Percentiles rank a stretch among this genome's conserved stretches.
Evolutionary conservation across 2,888 invertebrate genomes (phyloP).

Genomic region (Agrilus biguttatus): DNA sequence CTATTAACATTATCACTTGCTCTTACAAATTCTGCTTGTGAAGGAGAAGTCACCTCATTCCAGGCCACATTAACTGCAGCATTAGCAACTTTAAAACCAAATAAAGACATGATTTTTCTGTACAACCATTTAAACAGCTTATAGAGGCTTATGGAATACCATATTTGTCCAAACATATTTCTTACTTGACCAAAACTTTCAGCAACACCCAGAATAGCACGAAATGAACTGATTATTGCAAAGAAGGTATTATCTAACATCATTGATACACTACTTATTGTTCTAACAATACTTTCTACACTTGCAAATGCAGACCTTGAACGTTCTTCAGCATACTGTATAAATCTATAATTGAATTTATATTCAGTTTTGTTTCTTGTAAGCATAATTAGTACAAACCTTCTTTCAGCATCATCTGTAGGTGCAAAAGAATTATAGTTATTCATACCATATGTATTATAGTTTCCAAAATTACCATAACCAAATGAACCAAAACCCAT

Average conservation of each 20-base stretch:
- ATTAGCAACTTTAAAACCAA: conserved; percentile 41
- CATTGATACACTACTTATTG: conserved; percentile 86
- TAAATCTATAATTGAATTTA: conserved; percentile 40
- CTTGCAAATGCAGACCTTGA: conserved; percentile 89
- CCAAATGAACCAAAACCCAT: conserved; percentile 9
- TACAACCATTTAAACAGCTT: conserved; percentile 69
- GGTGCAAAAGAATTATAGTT: conserved; percentile 15
- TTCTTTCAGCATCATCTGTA: conserved; percentile 45
- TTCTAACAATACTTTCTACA: conserved; percentile 76
- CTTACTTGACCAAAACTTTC: conserved; percentile 83
- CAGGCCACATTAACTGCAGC: conserved; percentile 26
- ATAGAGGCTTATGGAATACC: conserved; percentile 76
- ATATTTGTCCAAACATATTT: conserved; percentile 70
- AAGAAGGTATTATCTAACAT: conserved; percentile 96
- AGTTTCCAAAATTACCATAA: conserved; percentile 19
- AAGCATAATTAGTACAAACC: conserved; percentile 26
- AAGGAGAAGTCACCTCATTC: conserved; percentile 32
- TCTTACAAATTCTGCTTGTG: conserved; percentile 19
- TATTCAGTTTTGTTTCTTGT: too few relatives aligned
- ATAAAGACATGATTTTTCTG: conserved; percentile 51
- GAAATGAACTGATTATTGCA: conserved; percentile 88
- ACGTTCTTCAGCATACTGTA: conserved; percentile 81
- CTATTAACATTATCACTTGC: conserved; percentile 33
- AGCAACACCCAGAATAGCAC: conserved; percentile 89
- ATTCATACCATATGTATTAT: conserved; percentile 31